phyloP scores from a whole-genome alignment of 2,113 vertebrate species.

The Odocoileus virginianus region DNA sequence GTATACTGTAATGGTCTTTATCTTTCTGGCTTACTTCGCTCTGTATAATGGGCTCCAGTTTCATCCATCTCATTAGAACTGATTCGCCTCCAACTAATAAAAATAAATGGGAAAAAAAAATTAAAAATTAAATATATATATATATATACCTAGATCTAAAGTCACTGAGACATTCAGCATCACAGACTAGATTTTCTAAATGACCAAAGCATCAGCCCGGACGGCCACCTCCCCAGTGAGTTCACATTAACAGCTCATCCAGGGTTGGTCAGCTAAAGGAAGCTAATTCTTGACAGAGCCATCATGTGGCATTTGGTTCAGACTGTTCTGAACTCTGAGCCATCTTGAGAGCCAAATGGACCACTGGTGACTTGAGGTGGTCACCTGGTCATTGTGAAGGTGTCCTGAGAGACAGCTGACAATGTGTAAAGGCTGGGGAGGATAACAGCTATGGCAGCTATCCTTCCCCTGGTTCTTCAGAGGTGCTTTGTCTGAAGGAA shows the following conservation, averaged over 20 bases:
- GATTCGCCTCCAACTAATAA: too few relatives aligned
- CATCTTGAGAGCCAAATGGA: background rate
- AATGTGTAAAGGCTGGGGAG: background rate
- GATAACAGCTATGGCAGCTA: background rate
- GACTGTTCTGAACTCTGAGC: background rate
- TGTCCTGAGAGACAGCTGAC: background rate
- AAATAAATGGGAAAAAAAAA: too few relatives aligned
- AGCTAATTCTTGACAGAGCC: background rate
- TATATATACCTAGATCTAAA: background rate
- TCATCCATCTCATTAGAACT: too few relatives aligned
- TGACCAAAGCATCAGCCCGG: background rate
- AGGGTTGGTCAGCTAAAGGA: background rate
- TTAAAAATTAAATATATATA: too few relatives aligned
- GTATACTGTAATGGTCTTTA: too few relatives aligned
- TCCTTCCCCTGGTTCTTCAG: background rate
- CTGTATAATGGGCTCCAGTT: too few relatives aligned
- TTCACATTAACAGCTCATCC: background rate
- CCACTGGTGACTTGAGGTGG: background rate
- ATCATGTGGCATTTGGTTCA: background rate
- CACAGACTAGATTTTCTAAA: background rate
- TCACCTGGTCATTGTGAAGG: background rate
- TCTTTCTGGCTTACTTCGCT: too few relatives aligned
- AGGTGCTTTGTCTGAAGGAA: background rate
- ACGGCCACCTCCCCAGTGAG: background rate
- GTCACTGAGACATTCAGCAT: background rate